These are phyloP conservation scores for Mola mola DNA, from an alignment of 2,113 vertebrate species.

Conservation along the genomic window DNA sequence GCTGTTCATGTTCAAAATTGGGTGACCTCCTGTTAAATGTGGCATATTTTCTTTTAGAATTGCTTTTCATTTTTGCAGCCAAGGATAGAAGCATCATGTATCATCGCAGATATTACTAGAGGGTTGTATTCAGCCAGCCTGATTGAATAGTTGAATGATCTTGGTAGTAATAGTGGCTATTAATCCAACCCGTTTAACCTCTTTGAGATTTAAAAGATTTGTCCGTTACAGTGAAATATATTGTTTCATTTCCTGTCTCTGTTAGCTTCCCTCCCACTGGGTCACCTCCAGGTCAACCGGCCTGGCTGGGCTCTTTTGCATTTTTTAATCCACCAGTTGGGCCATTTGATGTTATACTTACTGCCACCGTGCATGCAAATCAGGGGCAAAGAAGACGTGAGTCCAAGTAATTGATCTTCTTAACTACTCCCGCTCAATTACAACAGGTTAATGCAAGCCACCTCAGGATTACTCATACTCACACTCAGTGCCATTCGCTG, in stretches of 20 bases:
- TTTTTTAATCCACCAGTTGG: constrained; percentile 29
- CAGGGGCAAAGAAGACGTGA: constrained; percentile 40
- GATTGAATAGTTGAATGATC: background rate
- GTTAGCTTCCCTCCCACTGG: constrained; percentile 8
- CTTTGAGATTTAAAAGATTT: constrained; percentile 25
- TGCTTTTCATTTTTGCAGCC: too few relatives aligned
- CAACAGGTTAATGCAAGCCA: constrained; percentile 70
- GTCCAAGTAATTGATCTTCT: constrained; percentile 70
- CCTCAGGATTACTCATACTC: constrained; percentile 45
- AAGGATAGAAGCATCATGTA: background rate
- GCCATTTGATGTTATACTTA: constrained; percentile 39
- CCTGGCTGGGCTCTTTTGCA: constrained; percentile 11
- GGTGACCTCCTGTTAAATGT: background rate
- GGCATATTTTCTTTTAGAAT: too few relatives aligned
- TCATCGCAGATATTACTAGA: background rate
- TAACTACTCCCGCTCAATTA: constrained; percentile 76
- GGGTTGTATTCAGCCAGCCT: background rate
- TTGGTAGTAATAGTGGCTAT: background rate
- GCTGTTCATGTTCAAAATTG: background rate
- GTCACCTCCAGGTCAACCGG: constrained; percentile 44
- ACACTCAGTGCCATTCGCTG: constrained; percentile 30
- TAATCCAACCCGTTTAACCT: constrained; percentile 15
- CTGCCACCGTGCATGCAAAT: constrained; percentile 48
- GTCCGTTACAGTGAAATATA: constrained; percentile 13
- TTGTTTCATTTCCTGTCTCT: constrained; percentile 11